Percentiles rank a stretch among this genome's conserved stretches.
Conservation (phyloP, 1,140 invertebrate genomes). For the Heterodera schachtii region DNA sequence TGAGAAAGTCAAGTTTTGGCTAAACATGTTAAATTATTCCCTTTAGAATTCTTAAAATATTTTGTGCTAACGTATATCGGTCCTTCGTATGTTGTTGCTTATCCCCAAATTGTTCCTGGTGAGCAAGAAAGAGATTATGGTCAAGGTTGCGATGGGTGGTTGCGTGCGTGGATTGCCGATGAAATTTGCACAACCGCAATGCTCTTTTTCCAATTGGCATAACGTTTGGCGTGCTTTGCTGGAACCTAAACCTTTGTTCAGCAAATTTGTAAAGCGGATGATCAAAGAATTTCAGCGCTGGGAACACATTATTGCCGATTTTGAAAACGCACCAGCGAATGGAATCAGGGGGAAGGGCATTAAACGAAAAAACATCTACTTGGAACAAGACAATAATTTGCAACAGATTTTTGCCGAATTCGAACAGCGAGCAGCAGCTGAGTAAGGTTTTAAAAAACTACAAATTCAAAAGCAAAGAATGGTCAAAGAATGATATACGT, state of each 20-base stretch:
- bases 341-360: constrained; percentile 8
- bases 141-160: neutral
- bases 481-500: too few relatives aligned
- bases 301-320: constrained; percentile 7
- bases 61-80: constrained; percentile 11
- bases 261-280: constrained; percentile 10
- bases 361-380: neutral
- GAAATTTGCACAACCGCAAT: constrained; percentile 11
- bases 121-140: constrained; percentile 1
- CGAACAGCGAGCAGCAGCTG: neutral
- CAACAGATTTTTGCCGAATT: constrained; percentile 8
- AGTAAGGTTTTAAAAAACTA: too few relatives aligned
- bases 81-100: neutral
- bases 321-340: neutral
- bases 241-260: neutral
- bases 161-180: constrained; percentile 5
- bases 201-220: constrained; percentile 26
- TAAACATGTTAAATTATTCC: neutral
- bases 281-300: constrained; percentile 5
- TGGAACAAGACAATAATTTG: constrained; percentile 9
- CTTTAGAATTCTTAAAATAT: constrained; percentile 9
- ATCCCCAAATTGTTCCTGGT: constrained; percentile 7
- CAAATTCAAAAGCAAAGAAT: too few relatives aligned
- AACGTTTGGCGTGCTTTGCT: constrained; percentile 2
- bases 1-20: neutral